Percentiles rank a stretch among this genome's conserved stretches.
phyloP scores from a whole-genome alignment of 2,113 vertebrate species.

The Stomatorhinus ivindoensis region DNA sequence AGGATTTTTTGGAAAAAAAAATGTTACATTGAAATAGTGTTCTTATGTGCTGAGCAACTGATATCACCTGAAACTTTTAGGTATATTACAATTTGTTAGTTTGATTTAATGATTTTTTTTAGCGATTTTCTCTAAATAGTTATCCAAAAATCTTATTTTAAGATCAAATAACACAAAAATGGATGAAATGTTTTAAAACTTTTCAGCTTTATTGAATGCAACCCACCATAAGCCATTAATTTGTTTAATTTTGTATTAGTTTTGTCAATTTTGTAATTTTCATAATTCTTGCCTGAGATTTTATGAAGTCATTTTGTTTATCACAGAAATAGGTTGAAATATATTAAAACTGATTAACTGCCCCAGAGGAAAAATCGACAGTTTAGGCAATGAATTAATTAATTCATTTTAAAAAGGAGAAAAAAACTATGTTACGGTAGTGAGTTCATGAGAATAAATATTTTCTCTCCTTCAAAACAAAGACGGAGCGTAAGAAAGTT shows the following conservation, averaged over 20 bases:
- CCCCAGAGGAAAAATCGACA: background rate
- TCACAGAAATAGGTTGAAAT: background rate
- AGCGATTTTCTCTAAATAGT: background rate
- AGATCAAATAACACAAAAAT: background rate
- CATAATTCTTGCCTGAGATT: background rate
- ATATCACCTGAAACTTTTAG: background rate
- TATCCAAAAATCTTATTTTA: background rate
- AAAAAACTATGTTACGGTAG: background rate
- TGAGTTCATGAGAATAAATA: background rate
- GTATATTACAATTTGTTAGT: background rate
- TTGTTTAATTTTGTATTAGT: background rate
- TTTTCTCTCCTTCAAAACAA: background rate
- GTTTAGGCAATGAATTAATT: background rate
- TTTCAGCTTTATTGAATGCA: background rate
- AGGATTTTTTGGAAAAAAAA: background rate
- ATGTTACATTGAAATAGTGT: background rate
- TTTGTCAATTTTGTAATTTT: background rate
- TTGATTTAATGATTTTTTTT: background rate
- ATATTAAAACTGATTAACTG: background rate
- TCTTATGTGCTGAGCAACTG: background rate
- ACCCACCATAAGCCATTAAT: background rate
- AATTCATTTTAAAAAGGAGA: background rate
- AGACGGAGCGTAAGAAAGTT: background rate
- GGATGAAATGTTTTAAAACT: background rate
- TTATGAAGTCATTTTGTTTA: background rate